phyloP scores from a whole-genome alignment of 1,140 invertebrate species.

The Sminthurinus signatus region DNA sequence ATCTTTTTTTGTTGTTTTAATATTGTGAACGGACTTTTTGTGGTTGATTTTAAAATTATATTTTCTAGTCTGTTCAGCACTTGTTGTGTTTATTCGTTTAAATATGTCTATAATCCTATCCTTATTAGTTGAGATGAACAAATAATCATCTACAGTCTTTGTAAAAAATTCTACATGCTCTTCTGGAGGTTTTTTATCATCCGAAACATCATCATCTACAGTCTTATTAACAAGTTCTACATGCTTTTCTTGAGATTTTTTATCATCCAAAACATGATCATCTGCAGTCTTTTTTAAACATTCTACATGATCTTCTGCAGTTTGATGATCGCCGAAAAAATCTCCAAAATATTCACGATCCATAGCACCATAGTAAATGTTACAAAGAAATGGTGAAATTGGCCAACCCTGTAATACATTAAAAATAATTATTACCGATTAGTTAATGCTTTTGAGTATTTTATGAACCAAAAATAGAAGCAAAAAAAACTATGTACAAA shows the following conservation, averaged over 20 bases:
- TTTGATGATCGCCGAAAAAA: constrained; percentile 14
- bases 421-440: not conserved
- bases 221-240: constrained; percentile 22
- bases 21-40: constrained; percentile 12
- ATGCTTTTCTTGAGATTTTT: no score
- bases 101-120: no score
- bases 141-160: constrained; percentile 30
- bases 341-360: constrained; percentile 12
- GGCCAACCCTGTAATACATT: constrained; percentile 29
- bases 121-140: constrained; percentile 22
- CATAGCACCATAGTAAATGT: constrained; percentile 33
- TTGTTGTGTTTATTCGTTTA: no score
- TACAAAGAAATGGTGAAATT: constrained; percentile 25
- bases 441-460: no score
- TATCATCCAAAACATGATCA: constrained; percentile 36
- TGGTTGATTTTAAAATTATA: constrained; percentile 21
- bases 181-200: no score
- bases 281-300: constrained; percentile 27
- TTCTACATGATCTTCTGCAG: no score
- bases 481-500: not conserved
- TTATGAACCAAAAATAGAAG: no score
- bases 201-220: constrained; percentile 35
- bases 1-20: constrained; percentile 8
- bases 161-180: constrained; percentile 26
- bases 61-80: no score